A percentile compares a stretch with the other conserved stretches of the same genome.
These are phyloP conservation scores for Megalurothrips usitatus DNA, from an alignment of 2,888 invertebrate genomes.

Conservation along the genomic window DNA sequence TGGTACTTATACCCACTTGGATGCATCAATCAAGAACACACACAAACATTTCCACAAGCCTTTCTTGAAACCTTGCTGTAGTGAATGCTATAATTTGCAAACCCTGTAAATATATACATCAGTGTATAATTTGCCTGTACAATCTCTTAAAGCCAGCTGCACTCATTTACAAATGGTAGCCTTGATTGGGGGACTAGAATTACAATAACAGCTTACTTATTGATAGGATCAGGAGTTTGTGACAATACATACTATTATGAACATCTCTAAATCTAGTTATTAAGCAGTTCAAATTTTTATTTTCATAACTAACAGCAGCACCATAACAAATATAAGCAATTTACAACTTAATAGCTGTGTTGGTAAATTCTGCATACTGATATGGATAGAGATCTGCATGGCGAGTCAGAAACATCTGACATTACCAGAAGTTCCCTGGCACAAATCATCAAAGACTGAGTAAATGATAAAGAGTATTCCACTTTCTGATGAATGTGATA, in stretches of 20 bases:
- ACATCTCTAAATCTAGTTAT: conserved; percentile 2
- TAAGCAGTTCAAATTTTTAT: not conserved
- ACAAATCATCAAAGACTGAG: not conserved
- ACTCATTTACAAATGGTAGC: not conserved
- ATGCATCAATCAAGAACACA: not conserved
- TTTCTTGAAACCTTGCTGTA: not conserved
- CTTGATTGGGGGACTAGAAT: conserved; percentile 25
- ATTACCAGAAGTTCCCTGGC: not conserved
- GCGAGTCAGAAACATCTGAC: not conserved
- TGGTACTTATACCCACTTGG: not conserved
- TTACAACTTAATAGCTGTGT: not conserved
- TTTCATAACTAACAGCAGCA: not conserved
- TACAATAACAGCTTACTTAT: conserved; percentile 7
- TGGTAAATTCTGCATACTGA: not conserved
- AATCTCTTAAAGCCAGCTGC: conserved; percentile 1
- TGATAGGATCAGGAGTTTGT: conserved; percentile 16
- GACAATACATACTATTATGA: conserved; percentile 1
- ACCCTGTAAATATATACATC: conserved; percentile 25
- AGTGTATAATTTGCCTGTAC: not conserved
- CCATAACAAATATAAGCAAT: conserved; percentile 1
- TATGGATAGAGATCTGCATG: conserved; percentile 1
- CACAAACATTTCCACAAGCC: not conserved
- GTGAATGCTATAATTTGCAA: not conserved
- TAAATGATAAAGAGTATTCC: not conserved
- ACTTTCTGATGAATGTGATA: not conserved